These are phyloP conservation scores for Lethenteron reissneri DNA, from an alignment of 2,113 vertebrate genomes.

Conservation along the genomic window DNA sequence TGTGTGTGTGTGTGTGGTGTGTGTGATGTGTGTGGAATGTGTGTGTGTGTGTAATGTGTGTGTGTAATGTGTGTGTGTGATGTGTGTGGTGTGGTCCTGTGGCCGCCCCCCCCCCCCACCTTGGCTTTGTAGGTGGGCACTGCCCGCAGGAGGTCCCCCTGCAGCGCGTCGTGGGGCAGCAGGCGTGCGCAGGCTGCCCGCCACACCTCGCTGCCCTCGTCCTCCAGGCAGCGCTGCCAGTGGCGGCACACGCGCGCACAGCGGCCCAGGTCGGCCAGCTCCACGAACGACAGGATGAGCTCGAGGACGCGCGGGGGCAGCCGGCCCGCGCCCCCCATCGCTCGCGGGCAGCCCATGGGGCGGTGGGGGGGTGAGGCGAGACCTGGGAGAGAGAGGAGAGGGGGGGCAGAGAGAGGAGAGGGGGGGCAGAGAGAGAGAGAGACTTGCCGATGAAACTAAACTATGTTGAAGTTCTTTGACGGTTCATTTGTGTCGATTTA, in stretches of 20 bases:
- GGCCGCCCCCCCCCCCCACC: slow-evolving; percentile 24
- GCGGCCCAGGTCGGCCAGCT: slow-evolving; percentile 49
- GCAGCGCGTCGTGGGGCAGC: slow-evolving; percentile 63
- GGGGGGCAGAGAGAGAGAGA: no score
- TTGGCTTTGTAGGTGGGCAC: slow-evolving; percentile 76
- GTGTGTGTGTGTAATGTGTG: no score
- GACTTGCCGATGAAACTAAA: no score
- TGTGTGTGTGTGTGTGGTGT: no score
- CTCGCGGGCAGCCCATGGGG: slow-evolving; percentile 9
- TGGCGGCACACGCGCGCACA: slow-evolving; percentile 73
- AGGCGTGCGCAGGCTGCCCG: slow-evolving; percentile 52
- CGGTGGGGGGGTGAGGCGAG: no score
- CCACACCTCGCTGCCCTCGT: slow-evolving; percentile 98
- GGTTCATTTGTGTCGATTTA: no score
- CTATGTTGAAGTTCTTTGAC: no score
- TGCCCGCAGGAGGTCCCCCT: slow-evolving; percentile 88
- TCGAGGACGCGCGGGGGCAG: slow-evolving; percentile 61
- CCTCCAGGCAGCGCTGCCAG: slow-evolving; percentile 63
- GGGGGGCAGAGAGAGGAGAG: no score
- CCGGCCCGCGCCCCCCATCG: slow-evolving; percentile 39
- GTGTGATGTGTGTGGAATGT: no score
- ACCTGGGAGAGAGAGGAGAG: no score
- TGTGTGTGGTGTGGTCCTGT: background rate
- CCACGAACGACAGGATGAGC: slow-evolving; percentile 72
- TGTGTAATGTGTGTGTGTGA: no score